A percentile compares a stretch with the other conserved stretches of the same genome.
These are phyloP conservation scores for Castor canadensis DNA, from an alignment of 2,113 vertebrate species.

Conservation along the genomic window DNA sequence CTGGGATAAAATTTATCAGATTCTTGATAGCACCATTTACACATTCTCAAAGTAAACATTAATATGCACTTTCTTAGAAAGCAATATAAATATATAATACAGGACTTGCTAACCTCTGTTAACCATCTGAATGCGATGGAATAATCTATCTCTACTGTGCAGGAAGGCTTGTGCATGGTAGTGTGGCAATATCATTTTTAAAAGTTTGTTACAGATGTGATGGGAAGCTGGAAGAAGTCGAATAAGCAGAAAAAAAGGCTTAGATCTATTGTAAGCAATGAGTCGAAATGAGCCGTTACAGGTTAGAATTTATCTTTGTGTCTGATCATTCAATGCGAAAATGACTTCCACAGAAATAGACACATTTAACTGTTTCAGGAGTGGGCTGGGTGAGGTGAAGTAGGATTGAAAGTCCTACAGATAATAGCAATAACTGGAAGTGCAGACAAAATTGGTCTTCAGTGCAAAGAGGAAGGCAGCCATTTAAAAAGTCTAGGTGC, in stretches of 20 bases:
- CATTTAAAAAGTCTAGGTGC: constrained; percentile 90
- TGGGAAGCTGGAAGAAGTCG: constrained; percentile 92
- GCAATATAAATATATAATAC: constrained; percentile 93
- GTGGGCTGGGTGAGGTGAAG: constrained; percentile 86
- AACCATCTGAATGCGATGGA: constrained; percentile 93
- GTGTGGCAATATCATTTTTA: constrained; percentile 89
- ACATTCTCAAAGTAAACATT: constrained; percentile 95
- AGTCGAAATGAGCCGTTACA: constrained; percentile 92
- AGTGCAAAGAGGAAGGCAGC: constrained; percentile 89
- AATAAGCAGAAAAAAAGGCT: constrained; percentile 93
- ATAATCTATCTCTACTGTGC: constrained; percentile 90
- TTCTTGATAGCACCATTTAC: constrained; percentile 94
- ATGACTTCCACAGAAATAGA: constrained; percentile 90
- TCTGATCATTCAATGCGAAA: constrained; percentile 91
- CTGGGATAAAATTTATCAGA: constrained; percentile 93
- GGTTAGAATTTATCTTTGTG: constrained; percentile 91
- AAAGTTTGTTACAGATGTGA: constrained; percentile 93
- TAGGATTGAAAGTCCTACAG: constrained; percentile 87
- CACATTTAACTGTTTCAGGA: constrained; percentile 86
- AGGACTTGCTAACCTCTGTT: constrained; percentile 90
- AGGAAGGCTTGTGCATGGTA: constrained; percentile 91
- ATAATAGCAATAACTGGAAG: constrained; percentile 88
- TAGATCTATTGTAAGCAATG: constrained; percentile 93
- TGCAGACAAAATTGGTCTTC: constrained; percentile 89
- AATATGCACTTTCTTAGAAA: constrained; percentile 95